These are phyloP conservation scores for Zoanthus sansibaricus DNA, from an alignment of 92 coral and sea anemone species.

Conservation along the genomic window DNA sequence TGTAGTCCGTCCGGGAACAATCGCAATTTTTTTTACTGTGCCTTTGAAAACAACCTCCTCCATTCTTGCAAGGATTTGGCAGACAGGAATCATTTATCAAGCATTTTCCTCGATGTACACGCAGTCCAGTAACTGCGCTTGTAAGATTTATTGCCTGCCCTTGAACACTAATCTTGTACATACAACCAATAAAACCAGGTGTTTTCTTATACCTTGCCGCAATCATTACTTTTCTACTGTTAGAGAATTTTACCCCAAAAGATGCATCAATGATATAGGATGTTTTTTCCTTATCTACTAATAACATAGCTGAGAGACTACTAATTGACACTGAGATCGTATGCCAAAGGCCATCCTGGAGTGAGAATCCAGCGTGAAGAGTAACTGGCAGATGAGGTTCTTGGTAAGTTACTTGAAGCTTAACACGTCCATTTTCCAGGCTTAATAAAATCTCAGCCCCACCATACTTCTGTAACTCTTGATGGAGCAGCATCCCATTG, in stretches of 20 bases:
- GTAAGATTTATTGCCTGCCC: slow-evolving; percentile 57
- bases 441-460: slow-evolving; percentile 67
- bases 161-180: slow-evolving; percentile 76
- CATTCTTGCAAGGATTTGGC: slow-evolving; percentile 80
- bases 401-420: slow-evolving; percentile 60
- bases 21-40: slow-evolving; percentile 69
- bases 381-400: slow-evolving; percentile 47
- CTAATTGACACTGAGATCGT: slow-evolving; percentile 67
- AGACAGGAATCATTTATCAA: slow-evolving; percentile 74
- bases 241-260: slow-evolving; percentile 36
- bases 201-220: slow-evolving; percentile 55
- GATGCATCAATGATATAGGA: slow-evolving; percentile 36
- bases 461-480: slow-evolving; percentile 43
- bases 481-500: slow-evolving; percentile 75
- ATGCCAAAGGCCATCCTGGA: slow-evolving; percentile 90
- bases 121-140: slow-evolving; percentile 38
- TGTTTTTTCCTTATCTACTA: slow-evolving; percentile 62
- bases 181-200: slow-evolving; percentile 82
- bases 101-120: slow-evolving; percentile 55
- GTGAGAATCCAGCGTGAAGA: slow-evolving; percentile 54
- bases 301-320: slow-evolving; percentile 51
- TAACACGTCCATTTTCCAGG: slow-evolving; percentile 64
- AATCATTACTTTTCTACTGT: slow-evolving; percentile 58
- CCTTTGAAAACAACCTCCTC: slow-evolving; percentile 78
- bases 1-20: slow-evolving; percentile 75